phyloP scores from a whole-genome alignment of 2,797 vertebrate species.

The Anas georgica region DNA sequence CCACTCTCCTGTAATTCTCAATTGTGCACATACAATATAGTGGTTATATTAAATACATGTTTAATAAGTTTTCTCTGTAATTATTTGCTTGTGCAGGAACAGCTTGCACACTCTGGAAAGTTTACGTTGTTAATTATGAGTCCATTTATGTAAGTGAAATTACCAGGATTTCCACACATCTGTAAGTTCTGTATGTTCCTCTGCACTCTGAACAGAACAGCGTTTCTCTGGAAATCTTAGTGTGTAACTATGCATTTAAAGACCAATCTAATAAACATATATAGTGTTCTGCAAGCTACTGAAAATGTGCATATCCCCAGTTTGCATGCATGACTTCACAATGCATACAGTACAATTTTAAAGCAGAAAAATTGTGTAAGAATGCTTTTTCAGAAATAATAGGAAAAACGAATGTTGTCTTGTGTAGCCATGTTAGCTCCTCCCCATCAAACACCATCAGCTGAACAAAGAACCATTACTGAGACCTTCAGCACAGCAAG shows the following conservation, averaged over 20 bases:
- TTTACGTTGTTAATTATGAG: background rate
- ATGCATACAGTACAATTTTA: background rate
- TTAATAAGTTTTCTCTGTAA: background rate
- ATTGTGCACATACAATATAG: background rate
- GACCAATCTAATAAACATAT: background rate
- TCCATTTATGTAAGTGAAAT: background rate
- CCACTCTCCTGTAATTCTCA: background rate
- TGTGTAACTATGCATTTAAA: background rate
- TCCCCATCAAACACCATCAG: background rate
- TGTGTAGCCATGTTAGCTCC: background rate
- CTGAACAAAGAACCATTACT: background rate
- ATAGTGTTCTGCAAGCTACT: background rate
- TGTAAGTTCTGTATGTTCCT: background rate
- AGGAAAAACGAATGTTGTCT: background rate
- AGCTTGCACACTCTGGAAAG: background rate
- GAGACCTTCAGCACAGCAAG: background rate
- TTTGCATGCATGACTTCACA: slow-evolving; percentile 13
- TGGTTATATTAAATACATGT: slow-evolving; percentile 4
- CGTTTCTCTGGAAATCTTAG: background rate
- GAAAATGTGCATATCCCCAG: slow-evolving; percentile 1
- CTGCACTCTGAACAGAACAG: background rate
- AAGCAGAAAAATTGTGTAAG: background rate
- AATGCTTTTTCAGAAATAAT: background rate
- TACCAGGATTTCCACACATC: background rate
- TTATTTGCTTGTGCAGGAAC: background rate